Evolutionary conservation across 2,113 vertebrate genomes (phyloP), one percentile per base, ranked within the genome.

Genomic region (Myotis lucifugus): DNA sequence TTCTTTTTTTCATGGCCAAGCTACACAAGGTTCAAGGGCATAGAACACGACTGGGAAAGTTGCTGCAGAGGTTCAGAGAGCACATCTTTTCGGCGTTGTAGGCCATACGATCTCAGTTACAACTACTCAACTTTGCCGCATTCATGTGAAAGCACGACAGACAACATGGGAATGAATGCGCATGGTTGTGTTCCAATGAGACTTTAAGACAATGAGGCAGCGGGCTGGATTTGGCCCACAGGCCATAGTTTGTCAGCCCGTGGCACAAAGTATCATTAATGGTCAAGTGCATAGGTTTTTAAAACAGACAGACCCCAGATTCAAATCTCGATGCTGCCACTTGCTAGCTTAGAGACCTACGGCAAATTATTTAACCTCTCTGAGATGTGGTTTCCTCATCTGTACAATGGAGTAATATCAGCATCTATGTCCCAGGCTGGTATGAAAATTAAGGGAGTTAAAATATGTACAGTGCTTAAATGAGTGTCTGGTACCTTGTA

Each of bases 41-140:
- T 2, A 23, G 29, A 56, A 32, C 13, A 14, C 0, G 1, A 2
- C 40, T 2, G 10, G 74, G 52, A 34, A 42, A 4, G 52, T 10
- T 14, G 12, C 61, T 27, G 10, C 14, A 23, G 79, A 23, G 40
- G 15, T 12, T 37, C 61, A 12, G 40, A 90, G 18, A n/a, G 61
- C 54, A 73, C 34, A 21, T 14, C 50, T 50, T 17, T 15, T 13
- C 29, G 9, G 61, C 8, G 61, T 25, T 2, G 52, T 0, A 27
- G 48, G 77, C 84, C 50, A 8, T 0, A 5, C 0, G 12, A 17
- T 23, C 32, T 32, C 34, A 4, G 42, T 25, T 9, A 40, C 29
- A 50, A 34, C 56, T 12, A 15, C 17, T 46, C 64, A 4, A 13
- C n/a, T 21, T 46, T 17, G 42, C 42, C 13, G 2, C 59, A 29